These are phyloP conservation scores for Spermophilus dauricus DNA, from an alignment of 2,113 vertebrate species.

Conservation along the genomic window DNA sequence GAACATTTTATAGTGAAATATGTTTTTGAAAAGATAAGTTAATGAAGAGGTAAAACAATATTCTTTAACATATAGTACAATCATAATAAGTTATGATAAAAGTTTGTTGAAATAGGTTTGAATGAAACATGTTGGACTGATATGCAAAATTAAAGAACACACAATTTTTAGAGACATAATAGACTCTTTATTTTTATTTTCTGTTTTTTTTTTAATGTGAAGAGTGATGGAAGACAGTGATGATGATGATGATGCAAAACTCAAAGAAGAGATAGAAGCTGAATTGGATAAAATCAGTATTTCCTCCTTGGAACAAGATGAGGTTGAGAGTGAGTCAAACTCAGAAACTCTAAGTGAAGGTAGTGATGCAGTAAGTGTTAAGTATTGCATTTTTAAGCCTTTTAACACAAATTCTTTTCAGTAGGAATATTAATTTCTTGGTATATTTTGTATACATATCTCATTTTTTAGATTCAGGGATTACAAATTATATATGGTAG, in stretches of 20 bases:
- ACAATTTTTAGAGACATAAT: background rate
- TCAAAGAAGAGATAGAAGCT: conserved; percentile 86
- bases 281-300: conserved; percentile 87
- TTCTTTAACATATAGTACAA: background rate
- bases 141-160: background rate
- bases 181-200: background rate
- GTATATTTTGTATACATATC: background rate
- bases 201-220: conserved; percentile 56
- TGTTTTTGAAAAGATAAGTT: background rate
- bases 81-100: background rate
- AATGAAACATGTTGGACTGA: background rate
- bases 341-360: conserved; percentile 78
- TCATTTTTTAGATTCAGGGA: background rate
- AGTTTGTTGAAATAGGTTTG: conserved; percentile 14
- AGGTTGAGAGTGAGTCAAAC: conserved; percentile 78
- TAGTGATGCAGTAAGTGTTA: conserved; percentile 85
- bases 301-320: conserved; percentile 85
- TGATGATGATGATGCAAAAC: conserved; percentile 71
- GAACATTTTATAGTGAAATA: background rate
- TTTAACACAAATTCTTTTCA: background rate
- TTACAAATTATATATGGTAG: background rate
- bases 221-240: conserved; percentile 65
- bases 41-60: background rate
- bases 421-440: background rate
- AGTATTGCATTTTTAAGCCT: background rate